These are phyloP conservation scores for Calcarius lapponicus DNA, from an alignment of 2,797 vertebrate species.

Conservation along the genomic window DNA sequence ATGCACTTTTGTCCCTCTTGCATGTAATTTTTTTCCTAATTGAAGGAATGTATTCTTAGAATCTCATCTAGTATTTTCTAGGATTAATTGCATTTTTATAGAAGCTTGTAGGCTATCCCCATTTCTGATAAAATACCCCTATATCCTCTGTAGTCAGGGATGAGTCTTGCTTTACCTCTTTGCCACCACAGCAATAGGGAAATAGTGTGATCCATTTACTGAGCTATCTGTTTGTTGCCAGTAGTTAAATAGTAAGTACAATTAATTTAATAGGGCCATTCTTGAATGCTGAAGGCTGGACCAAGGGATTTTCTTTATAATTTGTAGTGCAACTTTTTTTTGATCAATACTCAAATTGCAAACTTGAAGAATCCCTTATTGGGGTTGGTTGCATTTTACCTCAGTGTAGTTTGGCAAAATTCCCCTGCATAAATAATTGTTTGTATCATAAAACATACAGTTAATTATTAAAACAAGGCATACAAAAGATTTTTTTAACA, in stretches of 20 bases:
- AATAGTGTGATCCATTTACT: neutral
- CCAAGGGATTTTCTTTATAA: neutral
- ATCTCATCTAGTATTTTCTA: neutral
- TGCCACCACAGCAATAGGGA: neutral
- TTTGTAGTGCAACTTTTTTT: neutral
- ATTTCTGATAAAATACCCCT: neutral
- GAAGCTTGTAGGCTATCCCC: neutral
- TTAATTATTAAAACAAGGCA: constrained; percentile 42
- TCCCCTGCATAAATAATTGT: neutral
- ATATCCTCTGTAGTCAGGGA: neutral
- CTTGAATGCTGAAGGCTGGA: neutral
- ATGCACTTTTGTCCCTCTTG: neutral
- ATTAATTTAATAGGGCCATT: neutral
- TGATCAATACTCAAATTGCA: neutral
- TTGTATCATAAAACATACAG: neutral
- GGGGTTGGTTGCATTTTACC: neutral
- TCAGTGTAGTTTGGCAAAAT: neutral
- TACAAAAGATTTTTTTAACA: neutral
- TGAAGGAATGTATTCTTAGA: neutral
- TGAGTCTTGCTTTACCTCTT: neutral
- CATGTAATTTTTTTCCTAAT: neutral
- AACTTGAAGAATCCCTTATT: neutral
- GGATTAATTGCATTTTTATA: neutral
- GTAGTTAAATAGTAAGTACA: neutral
- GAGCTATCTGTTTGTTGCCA: neutral